phyloP scores from a whole-genome alignment of 1,140 invertebrate genomes.

The Drosophila mauritiana region DNA sequence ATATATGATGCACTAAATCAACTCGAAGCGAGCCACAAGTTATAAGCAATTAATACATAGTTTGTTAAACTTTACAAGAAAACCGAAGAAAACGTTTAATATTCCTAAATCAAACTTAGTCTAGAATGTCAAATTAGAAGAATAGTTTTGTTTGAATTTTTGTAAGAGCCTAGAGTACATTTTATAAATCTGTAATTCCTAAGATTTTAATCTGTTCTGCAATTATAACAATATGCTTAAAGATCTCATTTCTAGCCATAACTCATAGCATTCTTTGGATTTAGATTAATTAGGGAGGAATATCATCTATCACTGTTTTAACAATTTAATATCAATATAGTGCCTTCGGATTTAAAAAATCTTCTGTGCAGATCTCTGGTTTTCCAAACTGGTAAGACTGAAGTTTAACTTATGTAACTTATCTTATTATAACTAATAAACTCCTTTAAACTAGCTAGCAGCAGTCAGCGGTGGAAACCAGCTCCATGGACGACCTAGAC shows the following conservation, averaged over 20 bases:
- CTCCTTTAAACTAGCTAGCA: conserved; percentile 14
- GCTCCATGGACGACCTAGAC: conserved; percentile 26
- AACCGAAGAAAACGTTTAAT: background rate
- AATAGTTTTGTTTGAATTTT: too few relatives aligned
- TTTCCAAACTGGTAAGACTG: background rate
- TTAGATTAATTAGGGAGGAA: too few relatives aligned
- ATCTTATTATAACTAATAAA: conserved; percentile 1
- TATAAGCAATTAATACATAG: background rate
- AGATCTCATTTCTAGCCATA: background rate
- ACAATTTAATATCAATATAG: background rate
- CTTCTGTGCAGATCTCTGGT: background rate
- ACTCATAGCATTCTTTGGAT: background rate
- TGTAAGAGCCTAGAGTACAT: background rate
- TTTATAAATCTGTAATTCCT: background rate
- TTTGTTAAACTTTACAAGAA: too few relatives aligned
- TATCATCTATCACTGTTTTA: background rate
- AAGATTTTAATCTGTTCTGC: background rate
- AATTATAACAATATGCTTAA: background rate
- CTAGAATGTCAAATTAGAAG: background rate
- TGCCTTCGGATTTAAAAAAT: background rate
- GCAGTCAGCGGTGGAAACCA: conserved; percentile 27
- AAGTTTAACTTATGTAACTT: too few relatives aligned
- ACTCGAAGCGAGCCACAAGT: background rate
- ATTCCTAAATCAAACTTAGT: background rate
- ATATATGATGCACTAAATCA: too few relatives aligned